phyloP scores from a whole-genome alignment of 2,113 vertebrate species.

The Bos indicus region DNA sequence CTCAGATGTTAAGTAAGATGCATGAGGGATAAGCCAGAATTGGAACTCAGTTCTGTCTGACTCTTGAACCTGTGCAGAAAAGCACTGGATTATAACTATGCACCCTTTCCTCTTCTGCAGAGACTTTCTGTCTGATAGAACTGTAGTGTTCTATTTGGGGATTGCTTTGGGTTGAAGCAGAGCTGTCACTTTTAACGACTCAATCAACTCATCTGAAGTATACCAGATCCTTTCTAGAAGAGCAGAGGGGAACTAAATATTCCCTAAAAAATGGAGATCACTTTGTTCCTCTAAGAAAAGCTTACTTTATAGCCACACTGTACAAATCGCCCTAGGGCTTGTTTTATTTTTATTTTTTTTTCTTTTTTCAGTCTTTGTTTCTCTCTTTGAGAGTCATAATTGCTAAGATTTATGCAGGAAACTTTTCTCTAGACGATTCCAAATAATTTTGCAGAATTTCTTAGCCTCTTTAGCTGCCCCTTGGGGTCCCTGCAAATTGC shows the following conservation, averaged over 20 bases:
- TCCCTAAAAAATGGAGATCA: constrained; percentile 16
- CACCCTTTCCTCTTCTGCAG: not conserved
- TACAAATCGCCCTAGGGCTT: not conserved
- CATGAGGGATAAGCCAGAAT: not conserved
- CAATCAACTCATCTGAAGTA: not conserved
- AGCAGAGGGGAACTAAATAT: not conserved
- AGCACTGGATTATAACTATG: not conserved
- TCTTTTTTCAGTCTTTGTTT: not conserved
- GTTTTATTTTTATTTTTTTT: not conserved
- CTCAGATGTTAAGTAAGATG: not conserved
- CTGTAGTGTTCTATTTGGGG: not conserved
- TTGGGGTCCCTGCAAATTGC: not conserved
- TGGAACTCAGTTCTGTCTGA: not conserved
- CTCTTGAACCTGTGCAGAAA: not conserved
- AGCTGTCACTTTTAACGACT: constrained; percentile 10
- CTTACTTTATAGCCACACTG: not conserved
- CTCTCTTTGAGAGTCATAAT: constrained; percentile 32
- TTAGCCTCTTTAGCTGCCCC: not conserved
- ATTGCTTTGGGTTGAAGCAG: not conserved
- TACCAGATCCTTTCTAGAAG: not conserved
- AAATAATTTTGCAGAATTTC: constrained; percentile 36
- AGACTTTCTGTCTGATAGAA: not conserved
- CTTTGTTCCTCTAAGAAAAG: constrained; percentile 6
- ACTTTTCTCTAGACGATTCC: not conserved
- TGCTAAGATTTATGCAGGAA: constrained; percentile 39